A percentile compares a stretch with the other conserved stretches of the same genome.
phyloP scores from a whole-genome alignment of 2,888 invertebrate genomes.

The Synergus laeviventris region DNA sequence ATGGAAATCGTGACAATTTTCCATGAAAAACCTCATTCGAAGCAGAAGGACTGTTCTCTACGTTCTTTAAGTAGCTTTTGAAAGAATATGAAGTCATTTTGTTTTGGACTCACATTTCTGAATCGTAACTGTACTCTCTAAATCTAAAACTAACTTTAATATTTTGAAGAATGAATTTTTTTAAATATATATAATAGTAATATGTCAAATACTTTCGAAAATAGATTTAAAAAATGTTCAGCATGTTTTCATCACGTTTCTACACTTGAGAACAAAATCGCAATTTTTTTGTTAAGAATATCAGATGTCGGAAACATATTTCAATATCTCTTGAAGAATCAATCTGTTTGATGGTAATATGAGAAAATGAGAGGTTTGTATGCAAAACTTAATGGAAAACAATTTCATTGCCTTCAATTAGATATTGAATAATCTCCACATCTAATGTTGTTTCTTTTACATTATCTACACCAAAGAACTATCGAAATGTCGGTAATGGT shows the following conservation, averaged over 20 bases:
- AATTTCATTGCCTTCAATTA: not conserved
- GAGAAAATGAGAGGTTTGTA: conserved; percentile 2
- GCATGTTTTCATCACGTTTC: not conserved
- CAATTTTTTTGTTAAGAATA: not conserved
- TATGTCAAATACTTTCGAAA: too few relatives aligned
- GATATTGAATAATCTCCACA: not conserved
- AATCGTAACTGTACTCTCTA: too few relatives aligned
- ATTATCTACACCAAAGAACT: not conserved
- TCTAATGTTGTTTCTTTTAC: not conserved
- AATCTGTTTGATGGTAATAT: not conserved
- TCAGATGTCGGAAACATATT: not conserved
- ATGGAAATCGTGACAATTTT: conserved; percentile 26
- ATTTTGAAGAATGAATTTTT: too few relatives aligned
- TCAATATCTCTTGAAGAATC: not conserved
- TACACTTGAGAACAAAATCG: not conserved
- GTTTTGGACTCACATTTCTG: too few relatives aligned
- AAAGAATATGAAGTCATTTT: too few relatives aligned
- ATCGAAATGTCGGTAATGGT: not conserved
- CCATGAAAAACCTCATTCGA: conserved; percentile 9
- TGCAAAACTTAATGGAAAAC: not conserved
- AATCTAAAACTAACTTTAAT: too few relatives aligned
- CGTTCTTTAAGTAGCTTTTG: not conserved
- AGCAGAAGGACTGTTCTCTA: not conserved
- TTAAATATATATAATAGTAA: too few relatives aligned
- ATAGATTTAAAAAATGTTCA: too few relatives aligned